Base-by-base conservation (phyloP, 2,888 invertebrate species). In the Apocheima hispidaria region DNA sequence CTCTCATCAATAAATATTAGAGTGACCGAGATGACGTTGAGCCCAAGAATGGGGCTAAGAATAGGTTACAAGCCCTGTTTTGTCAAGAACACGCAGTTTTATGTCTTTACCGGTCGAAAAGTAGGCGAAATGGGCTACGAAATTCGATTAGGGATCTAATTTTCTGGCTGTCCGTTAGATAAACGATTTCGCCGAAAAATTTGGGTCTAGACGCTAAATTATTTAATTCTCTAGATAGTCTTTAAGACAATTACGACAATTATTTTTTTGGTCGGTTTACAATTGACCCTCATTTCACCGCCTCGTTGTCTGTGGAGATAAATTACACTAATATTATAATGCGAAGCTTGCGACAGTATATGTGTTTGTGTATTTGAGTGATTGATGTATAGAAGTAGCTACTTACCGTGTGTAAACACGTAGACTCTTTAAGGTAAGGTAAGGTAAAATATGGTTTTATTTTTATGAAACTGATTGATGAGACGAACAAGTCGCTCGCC, bases 131-230 rank as follows among this genome's bases (percentile, higher is more conserved):
- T 50, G 18, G 38, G 26, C 18, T 26, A 18, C 14, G 16, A 50
- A 36, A 50, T 38, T 26, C 38, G 23, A 50, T 50, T 26, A 38
- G 16, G 50, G 16, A 23, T 26, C 50, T 50, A 50, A 50, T 50
- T 50, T 50, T 23, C 50, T 50, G 12, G 23, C 16, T 38, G 18
- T 38, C 38, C 38, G 12, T 26, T n/a, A 50, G 9, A 44, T 7
- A 10, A 10, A 30, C 18, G 6, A 16, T 30, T 18, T 46, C 30
- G 12, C 9, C 7, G 1, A 21, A 5, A 14, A 7, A 6, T 46
- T 28, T 18, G 12, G 18, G 28, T 28, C 46, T 28, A 46, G 30
- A 46, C 43, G 3, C 3, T 2, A n/a, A 26, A 43, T 23, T 23
- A 43, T 23, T 23, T 23, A 43, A 43, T 43, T 16, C 14, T 26